phyloP scores from a whole-genome alignment of 2,888 invertebrate genomes.

The Drosophila buzzatii region DNA sequence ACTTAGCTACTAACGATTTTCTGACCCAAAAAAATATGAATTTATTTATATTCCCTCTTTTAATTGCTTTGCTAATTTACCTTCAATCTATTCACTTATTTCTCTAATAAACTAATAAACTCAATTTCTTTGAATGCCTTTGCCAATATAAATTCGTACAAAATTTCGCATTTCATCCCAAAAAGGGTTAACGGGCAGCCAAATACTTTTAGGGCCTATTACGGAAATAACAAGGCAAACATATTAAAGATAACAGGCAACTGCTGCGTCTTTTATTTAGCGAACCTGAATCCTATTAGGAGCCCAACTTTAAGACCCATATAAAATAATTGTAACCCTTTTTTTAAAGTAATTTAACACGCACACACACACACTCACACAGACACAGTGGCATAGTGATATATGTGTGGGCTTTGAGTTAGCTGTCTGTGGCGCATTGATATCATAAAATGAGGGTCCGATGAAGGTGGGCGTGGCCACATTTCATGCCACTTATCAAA shows the following conservation, averaged over 20 bases:
- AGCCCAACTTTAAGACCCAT: conserved; percentile 55
- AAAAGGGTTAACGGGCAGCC: conserved; percentile 42
- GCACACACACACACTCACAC: conserved; percentile 3
- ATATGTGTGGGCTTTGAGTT: conserved; percentile 12
- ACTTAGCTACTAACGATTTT: too few relatives aligned
- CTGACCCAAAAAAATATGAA: neutral
- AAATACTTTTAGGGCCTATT: conserved; percentile 40
- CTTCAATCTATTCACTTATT: neutral
- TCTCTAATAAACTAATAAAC: conserved; percentile 10
- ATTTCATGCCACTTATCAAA: conserved; percentile 80
- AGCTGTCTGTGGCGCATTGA: conserved; percentile 67
- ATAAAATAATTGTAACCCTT: conserved; percentile 73
- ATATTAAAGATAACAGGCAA: conserved; percentile 40
- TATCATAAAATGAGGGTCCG: conserved; percentile 47
- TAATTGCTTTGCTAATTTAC: neutral
- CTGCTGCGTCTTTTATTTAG: conserved; percentile 27
- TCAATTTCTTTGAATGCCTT: conserved; percentile 39
- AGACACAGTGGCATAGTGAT: conserved; percentile 10
- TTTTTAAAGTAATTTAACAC: conserved; percentile 70
- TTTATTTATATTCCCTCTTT: too few relatives aligned
- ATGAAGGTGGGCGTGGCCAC: conserved; percentile 28
- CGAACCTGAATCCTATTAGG: conserved; percentile 28
- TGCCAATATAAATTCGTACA: conserved; percentile 30
- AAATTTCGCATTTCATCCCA: conserved; percentile 45
- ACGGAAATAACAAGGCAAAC: conserved; percentile 37